phyloP scores from a whole-genome alignment of 2,113 vertebrate species.

The Centropus bengalensis region DNA sequence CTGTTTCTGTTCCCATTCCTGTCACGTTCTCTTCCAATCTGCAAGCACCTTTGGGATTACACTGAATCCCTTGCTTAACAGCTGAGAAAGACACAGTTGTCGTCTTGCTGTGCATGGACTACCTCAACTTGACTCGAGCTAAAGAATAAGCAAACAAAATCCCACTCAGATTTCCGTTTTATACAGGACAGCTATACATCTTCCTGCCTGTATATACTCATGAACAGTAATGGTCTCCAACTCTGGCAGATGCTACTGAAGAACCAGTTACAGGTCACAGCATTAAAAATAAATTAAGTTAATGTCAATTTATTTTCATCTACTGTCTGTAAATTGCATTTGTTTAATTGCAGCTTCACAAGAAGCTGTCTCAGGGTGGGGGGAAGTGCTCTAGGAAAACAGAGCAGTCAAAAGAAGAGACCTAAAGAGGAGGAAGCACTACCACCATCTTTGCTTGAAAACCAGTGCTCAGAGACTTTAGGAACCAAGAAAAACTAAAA shows the following conservation, averaged over 20 bases:
- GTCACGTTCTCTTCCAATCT: background rate
- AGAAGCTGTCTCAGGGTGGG: rapidly evolving
- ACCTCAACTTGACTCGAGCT: background rate
- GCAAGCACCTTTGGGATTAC: background rate
- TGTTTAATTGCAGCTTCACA: background rate
- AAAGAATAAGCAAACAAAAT: background rate
- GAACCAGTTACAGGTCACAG: background rate
- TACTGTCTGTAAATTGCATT: background rate
- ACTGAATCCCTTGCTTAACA: background rate
- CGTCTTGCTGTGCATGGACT: background rate
- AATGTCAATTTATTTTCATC: background rate
- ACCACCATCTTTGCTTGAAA: background rate
- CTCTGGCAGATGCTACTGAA: background rate
- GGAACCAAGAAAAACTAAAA: background rate
- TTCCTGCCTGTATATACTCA: background rate
- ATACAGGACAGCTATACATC: background rate
- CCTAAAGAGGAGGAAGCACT: background rate
- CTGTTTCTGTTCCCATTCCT: background rate
- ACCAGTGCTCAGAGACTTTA: background rate
- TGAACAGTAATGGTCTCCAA: background rate
- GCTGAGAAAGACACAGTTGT: background rate
- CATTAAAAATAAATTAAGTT: background rate
- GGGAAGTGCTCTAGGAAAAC: background rate
- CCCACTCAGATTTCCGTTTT: background rate
- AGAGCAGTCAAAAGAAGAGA: background rate